A percentile compares a stretch with the other conserved stretches of the same genome.
These are phyloP conservation scores for Aporrectodea caliginosa DNA, from an alignment of 1,140 invertebrate genomes.

Conservation along the genomic window DNA sequence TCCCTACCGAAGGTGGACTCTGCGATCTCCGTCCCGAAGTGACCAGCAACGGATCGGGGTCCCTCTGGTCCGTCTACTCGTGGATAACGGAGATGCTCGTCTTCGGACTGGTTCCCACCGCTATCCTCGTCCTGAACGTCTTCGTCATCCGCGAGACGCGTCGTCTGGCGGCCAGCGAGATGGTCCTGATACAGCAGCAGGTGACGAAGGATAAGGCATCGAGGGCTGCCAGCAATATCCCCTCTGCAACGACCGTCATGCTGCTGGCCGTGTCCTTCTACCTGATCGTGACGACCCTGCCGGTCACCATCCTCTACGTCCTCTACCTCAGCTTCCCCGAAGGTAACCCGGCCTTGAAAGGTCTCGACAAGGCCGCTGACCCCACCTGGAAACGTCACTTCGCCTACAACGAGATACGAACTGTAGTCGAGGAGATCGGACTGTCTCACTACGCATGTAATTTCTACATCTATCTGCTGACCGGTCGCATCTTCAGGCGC, in stretches of 20 bases:
- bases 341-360: conserved; percentile 32
- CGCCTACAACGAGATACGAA: conserved; percentile 43
- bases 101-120: conserved; percentile 45
- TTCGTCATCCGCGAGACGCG: conserved; percentile 48
- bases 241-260: conserved; percentile 47
- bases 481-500: conserved; percentile 47
- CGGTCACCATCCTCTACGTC: conserved; percentile 49
- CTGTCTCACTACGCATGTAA: conserved; percentile 53
- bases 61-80: conserved; percentile 45
- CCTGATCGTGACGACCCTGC: conserved; percentile 49
- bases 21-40: conserved; percentile 29
- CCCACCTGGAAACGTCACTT: conserved; percentile 45
- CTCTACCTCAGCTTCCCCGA: conserved; percentile 37
- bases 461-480: conserved; percentile 52
- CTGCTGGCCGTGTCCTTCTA: conserved; percentile 53
- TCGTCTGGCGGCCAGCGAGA: conserved; percentile 39
- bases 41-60: conserved; percentile 32
- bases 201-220: conserved; percentile 13
- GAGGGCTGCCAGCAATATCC: not conserved
- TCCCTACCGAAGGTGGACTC: too few species aligned
- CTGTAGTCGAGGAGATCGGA: conserved; percentile 43
- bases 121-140: conserved; percentile 49
- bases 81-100: conserved; percentile 48
- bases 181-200: conserved; percentile 32
- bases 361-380: conserved; percentile 35